These are phyloP conservation scores for Tachina fera DNA, from an alignment of 2,888 invertebrate genomes.

Conservation along the genomic window DNA sequence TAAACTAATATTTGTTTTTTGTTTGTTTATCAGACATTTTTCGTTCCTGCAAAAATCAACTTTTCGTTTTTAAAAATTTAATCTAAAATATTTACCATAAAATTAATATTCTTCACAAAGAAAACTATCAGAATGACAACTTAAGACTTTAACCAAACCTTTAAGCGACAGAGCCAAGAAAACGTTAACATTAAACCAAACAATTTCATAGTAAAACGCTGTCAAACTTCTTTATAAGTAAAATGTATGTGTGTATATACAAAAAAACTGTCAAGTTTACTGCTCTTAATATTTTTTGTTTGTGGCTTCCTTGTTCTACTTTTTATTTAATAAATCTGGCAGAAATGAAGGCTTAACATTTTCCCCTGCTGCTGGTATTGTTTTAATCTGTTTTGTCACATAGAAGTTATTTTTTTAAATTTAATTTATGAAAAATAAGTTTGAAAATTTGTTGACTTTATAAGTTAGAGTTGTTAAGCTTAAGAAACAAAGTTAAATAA, in stretches of 20 bases:
- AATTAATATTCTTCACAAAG: slow-evolving; percentile 37
- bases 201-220: slow-evolving; percentile 11
- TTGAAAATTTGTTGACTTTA: not conserved
- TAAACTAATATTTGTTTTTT: no score
- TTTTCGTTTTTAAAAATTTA: not conserved
- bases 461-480: not conserved
- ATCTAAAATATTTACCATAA: slow-evolving; percentile 21
- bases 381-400: slow-evolving; percentile 21
- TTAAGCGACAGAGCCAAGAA: slow-evolving; percentile 34
- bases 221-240: slow-evolving; percentile 25
- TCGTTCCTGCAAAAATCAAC: no score
- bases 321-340: slow-evolving; percentile 9
- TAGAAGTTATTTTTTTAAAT: slow-evolving; percentile 21
- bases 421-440: slow-evolving; percentile 39
- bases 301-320: not conserved
- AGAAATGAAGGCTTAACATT: slow-evolving; percentile 49
- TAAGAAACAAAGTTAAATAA: not conserved
- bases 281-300: slow-evolving; percentile 21
- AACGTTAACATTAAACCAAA: not conserved
- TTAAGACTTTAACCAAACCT: slow-evolving; percentile 49
- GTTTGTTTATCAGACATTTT: no score
- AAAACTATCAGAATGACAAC: slow-evolving; percentile 42
- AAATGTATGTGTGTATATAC: not conserved
- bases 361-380: not conserved
- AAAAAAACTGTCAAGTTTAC: slow-evolving; percentile 16